These are phyloP conservation scores for Delichon dasypus DNA, from an alignment of 2,797 vertebrate genomes.

Conservation along the genomic window DNA sequence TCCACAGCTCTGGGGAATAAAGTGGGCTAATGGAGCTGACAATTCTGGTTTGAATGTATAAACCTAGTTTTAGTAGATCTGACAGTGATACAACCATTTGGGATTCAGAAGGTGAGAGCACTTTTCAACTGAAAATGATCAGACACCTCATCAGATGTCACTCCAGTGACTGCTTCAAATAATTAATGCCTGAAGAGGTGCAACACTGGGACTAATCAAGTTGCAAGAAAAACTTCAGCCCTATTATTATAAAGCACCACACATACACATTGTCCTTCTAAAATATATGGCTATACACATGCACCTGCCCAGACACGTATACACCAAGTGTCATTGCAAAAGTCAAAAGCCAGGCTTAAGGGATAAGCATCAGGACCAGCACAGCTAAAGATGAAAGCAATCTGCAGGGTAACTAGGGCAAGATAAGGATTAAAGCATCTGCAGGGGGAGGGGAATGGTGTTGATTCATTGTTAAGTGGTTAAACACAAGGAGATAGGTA, in stretches of 20 bases:
- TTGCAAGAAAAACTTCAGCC: background rate
- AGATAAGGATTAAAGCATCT: constrained; percentile 20
- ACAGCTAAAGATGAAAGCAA: background rate
- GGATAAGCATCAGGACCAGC: background rate
- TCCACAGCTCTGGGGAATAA: background rate
- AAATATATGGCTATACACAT: background rate
- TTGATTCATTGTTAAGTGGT: background rate
- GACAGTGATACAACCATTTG: background rate
- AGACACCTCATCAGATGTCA: constrained; percentile 20
- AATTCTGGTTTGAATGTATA: background rate
- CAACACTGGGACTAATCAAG: background rate
- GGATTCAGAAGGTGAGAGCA: background rate
- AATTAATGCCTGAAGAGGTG: background rate
- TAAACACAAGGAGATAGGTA: background rate
- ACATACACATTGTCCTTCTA: background rate
- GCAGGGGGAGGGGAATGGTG: background rate
- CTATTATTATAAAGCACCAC: background rate
- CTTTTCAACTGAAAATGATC: background rate
- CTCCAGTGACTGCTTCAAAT: background rate
- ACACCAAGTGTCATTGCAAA: background rate
- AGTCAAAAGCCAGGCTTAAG: constrained; percentile 5
- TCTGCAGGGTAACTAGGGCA: constrained; percentile 6
- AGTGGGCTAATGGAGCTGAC: background rate
- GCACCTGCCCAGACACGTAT: background rate
- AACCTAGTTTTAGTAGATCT: background rate